Base-by-base conservation (phyloP, 2,797 vertebrate genomes). In the Rachycentron canadum region DNA sequence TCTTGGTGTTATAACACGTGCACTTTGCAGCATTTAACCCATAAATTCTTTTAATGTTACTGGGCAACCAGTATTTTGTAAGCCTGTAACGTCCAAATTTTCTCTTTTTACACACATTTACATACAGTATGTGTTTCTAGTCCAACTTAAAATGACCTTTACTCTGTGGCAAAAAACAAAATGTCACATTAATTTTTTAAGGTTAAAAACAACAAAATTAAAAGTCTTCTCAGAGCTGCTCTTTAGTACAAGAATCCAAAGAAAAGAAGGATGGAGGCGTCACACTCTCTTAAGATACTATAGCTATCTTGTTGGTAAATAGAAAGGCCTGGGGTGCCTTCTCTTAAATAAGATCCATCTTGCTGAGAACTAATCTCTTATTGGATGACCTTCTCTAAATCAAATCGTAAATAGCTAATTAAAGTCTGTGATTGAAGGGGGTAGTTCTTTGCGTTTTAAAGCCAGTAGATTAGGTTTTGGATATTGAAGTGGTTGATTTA, bases 401-500 rank as follows among this genome's bases (percentile, higher is more conserved):
- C 86, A 91, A 90, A 90, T 90, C 84, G 89, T 91, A 88, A 94
- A 86, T 88, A 86, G 84, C 90, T 92, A 91, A 95, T 94, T 93
- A 88, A 91, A 92, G 86, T 74, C 69, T 83, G 75, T 88, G 87
- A 91, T 91, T 89, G 84, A 82, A 66, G 64, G 52, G 49, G 80
- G 58, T 53, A 80, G 77, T 86, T 86, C 55, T 86, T 79, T 80
- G 63, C 76, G 78, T 81, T 69, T 83, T 82, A 81, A 90, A 88
- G 73, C 79, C 78, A 49, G 52, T 68, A 79, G 87, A 91, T 81
- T 78, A 86, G 84, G 69, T 89, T 86, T 82, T 79, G 71, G 56
- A 87, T 91, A 90, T 90, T 87, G 82, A 86, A 83, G 86, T 82
- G 85, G 63, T 57, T 81, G 88, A 91, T 92, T 93, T 81, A 91